These are phyloP conservation scores for Meles meles DNA, from an alignment of 2,113 vertebrate genomes.

Conservation along the genomic window DNA sequence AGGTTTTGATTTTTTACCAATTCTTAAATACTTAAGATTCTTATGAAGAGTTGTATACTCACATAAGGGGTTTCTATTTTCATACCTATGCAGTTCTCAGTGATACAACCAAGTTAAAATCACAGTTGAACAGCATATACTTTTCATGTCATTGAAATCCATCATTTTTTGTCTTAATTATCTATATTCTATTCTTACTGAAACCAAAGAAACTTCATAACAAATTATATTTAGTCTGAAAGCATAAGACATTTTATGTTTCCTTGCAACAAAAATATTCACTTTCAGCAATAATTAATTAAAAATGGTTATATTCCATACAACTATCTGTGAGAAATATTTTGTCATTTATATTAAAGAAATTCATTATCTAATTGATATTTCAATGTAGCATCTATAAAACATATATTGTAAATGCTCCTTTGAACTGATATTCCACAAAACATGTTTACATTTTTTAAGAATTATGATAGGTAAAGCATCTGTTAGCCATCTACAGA, in stretches of 20 bases:
- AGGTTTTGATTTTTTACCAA: background rate
- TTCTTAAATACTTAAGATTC: background rate
- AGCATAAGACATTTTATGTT: background rate
- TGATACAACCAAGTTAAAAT: background rate
- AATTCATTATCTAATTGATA: conserved; percentile 35
- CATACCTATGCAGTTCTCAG: background rate
- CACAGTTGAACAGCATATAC: background rate
- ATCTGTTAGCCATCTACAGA: conserved; percentile 62
- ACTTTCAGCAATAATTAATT: background rate
- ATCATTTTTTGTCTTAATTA: background rate
- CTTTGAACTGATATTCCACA: conserved; percentile 43
- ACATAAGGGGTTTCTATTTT: background rate
- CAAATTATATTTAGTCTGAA: background rate
- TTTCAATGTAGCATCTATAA: conserved; percentile 43
- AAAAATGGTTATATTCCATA: background rate
- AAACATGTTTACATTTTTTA: conserved; percentile 52
- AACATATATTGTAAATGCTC: conserved; percentile 18
- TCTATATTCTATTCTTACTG: background rate
- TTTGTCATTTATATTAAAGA: background rate
- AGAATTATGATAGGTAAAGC: conserved; percentile 34
- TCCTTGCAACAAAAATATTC: background rate
- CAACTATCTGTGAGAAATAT: background rate
- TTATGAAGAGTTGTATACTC: background rate
- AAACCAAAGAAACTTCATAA: background rate
- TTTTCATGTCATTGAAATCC: background rate